Conservation (phyloP, 2,888 invertebrate species). For the Pelosia muscerda region DNA sequence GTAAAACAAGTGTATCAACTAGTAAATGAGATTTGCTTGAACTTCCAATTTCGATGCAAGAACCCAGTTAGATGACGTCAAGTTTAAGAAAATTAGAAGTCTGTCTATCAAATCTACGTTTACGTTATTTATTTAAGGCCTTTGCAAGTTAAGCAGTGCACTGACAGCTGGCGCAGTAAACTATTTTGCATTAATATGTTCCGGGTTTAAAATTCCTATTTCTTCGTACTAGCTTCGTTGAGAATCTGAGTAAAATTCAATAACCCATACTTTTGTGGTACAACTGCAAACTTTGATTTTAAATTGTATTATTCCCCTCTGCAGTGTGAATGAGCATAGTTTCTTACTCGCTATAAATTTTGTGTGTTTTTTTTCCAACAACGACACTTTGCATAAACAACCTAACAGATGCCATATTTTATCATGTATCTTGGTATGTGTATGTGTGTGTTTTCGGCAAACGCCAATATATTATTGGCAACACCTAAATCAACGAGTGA, state of each 20-base stretch:
- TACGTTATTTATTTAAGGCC: slow-evolving; percentile 4
- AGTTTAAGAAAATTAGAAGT: no score
- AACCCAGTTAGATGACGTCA: no score
- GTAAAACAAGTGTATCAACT: no score
- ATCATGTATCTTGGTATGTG: slow-evolving; percentile 27
- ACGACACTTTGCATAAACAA: slow-evolving; percentile 35
- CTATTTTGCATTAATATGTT: slow-evolving; percentile 53
- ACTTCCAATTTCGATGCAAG: background rate
- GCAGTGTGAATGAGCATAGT: no score
- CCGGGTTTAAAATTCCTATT: slow-evolving; percentile 50
- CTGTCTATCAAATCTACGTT: slow-evolving; percentile 28
- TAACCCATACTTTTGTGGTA: slow-evolving; percentile 44
- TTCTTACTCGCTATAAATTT: slow-evolving; percentile 2
- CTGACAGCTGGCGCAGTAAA: slow-evolving; percentile 44
- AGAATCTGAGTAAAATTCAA: slow-evolving; percentile 44
- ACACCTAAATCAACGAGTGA: slow-evolving; percentile 52
- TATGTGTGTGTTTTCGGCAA: slow-evolving; percentile 25
- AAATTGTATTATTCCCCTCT: slow-evolving; percentile 12
- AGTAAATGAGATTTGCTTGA: background rate
- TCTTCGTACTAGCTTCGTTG: slow-evolving; percentile 44
- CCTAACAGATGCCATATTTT: slow-evolving; percentile 35
- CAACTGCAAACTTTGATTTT: slow-evolving; percentile 41
- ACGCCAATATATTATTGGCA: slow-evolving; percentile 44
- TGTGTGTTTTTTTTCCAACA: slow-evolving; percentile 20
- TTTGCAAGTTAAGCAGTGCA: slow-evolving; percentile 38